Evolutionary conservation across 2,113 vertebrate genomes (phyloP).

Genomic region (Rhipidura dahli): DNA sequence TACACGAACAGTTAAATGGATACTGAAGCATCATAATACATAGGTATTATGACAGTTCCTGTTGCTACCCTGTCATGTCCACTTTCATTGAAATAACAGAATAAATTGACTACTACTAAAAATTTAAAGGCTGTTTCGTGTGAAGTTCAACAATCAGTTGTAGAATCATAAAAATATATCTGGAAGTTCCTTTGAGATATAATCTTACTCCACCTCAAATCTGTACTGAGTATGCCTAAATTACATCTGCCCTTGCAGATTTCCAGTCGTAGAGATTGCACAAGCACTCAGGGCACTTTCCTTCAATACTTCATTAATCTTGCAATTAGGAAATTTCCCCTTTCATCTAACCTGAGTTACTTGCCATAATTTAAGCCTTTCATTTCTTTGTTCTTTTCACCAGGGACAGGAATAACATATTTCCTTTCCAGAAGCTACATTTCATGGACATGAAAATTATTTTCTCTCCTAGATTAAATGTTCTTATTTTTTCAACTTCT

Average conservation of each 20-base stretch:
- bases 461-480: background rate
- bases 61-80: background rate
- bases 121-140: background rate
- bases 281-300: background rate
- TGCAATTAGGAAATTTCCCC: constrained; percentile 30
- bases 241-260: background rate
- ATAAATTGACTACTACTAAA: background rate
- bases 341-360: constrained; percentile 32
- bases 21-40: background rate
- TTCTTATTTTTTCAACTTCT: background rate
- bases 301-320: constrained; percentile 7
- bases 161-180: background rate
- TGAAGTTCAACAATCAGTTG: background rate
- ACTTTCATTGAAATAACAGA: background rate
- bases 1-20: background rate
- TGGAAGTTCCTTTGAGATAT: background rate
- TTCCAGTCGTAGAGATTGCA: background rate
- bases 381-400: constrained; percentile 51
- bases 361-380: constrained; percentile 4
- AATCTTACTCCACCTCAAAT: background rate
- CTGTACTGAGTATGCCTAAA: background rate
- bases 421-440: background rate
- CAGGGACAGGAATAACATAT: background rate
- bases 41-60: background rate
- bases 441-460: background rate